phyloP scores from a whole-genome alignment of 2,113 vertebrate genomes.

The Scomber colias region DNA sequence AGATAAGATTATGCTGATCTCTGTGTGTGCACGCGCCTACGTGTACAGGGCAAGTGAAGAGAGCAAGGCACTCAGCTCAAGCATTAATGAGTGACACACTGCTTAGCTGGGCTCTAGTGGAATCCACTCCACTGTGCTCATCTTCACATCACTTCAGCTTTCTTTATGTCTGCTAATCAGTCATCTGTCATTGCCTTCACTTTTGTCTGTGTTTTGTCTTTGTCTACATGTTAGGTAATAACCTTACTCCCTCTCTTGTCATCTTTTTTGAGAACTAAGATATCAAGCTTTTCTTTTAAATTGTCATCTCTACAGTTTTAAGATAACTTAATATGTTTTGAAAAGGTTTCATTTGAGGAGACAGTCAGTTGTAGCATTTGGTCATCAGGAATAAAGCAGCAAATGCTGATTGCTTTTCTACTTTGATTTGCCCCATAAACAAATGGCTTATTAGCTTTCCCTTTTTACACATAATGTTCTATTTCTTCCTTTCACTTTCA shows the following conservation, averaged over 20 bases:
- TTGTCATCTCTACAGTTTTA: not conserved
- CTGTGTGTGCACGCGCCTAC: not conserved
- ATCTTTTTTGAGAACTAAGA: not conserved
- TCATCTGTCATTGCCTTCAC: not conserved
- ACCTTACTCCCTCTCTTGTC: not conserved
- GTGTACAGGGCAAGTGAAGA: not conserved
- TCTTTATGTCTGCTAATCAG: not conserved
- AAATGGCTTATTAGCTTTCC: conserved; percentile 12
- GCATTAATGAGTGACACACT: conserved; percentile 37
- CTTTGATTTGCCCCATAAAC: conserved; percentile 32
- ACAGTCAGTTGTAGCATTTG: not conserved
- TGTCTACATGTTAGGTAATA: not conserved
- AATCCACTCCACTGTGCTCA: conserved; percentile 3
- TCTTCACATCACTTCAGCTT: conserved; percentile 1
- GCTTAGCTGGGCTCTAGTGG: not conserved
- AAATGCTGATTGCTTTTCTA: conserved; percentile 31
- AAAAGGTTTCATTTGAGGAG: conserved; percentile 8
- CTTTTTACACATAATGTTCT: conserved; percentile 7
- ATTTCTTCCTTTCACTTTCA: conserved; percentile 12
- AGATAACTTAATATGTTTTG: not conserved
- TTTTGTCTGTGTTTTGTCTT: not conserved
- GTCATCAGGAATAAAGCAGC: conserved; percentile 7
- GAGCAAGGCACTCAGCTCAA: not conserved
- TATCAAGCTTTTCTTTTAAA: not conserved
- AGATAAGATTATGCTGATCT: not conserved